Conservation (phyloP, 2,113 vertebrate species). For the Charina bottae region DNA sequence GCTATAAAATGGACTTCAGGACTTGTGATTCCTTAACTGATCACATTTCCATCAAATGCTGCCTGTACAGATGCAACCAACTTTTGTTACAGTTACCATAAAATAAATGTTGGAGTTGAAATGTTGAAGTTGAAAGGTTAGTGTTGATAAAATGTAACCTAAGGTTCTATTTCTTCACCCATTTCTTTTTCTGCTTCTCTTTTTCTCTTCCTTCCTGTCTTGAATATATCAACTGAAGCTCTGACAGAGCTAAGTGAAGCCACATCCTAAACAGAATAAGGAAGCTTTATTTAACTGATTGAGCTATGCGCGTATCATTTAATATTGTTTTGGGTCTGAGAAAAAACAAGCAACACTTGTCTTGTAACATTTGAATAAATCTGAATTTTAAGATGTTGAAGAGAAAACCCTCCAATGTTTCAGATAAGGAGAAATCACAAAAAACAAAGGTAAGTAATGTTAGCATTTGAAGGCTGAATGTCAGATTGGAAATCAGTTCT, state of each 20-base stretch:
- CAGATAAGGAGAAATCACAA: slow-evolving; percentile 83
- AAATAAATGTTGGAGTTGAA: not conserved
- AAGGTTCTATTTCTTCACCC: not conserved
- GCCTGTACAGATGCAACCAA: not conserved
- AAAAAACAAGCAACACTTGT: not conserved
- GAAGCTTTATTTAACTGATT: slow-evolving; percentile 61
- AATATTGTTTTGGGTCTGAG: slow-evolving; percentile 32
- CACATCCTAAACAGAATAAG: slow-evolving; percentile 74
- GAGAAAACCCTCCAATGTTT: slow-evolving; percentile 82
- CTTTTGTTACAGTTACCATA: not conserved
- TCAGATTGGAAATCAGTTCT: not conserved
- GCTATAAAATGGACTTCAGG: not conserved
- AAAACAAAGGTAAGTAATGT: slow-evolving; percentile 83
- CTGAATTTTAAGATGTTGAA: slow-evolving; percentile 78
- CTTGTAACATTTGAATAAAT: slow-evolving; percentile 25
- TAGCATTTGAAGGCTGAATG: slow-evolving; percentile 6
- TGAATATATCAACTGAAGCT: not conserved
- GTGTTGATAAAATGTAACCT: not conserved
- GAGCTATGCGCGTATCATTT: not conserved
- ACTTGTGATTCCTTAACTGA: not conserved
- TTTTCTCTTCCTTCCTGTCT: slow-evolving; percentile 5
- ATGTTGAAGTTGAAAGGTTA: not conserved
- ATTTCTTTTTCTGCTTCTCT: slow-evolving; percentile 33
- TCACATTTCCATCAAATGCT: not conserved
- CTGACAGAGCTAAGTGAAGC: slow-evolving; percentile 41